Conservation (phyloP, 1,140 invertebrate species). For the Augochlora pura region DNA sequence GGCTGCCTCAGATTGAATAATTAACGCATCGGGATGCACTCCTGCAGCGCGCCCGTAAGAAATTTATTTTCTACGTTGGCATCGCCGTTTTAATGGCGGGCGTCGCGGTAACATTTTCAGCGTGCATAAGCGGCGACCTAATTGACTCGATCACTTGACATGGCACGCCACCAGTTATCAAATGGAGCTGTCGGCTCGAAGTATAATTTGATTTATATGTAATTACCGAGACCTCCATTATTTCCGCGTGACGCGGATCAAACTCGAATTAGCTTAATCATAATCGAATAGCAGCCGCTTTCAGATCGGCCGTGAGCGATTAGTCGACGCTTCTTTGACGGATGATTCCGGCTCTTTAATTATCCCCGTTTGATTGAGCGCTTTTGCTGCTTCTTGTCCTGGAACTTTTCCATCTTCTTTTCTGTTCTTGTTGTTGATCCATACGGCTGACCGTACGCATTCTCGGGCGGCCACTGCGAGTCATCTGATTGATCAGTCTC, state of each 20-base stretch:
- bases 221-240: slow-evolving; percentile 75
- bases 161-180: slow-evolving; percentile 61
- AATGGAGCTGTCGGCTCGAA: slow-evolving; percentile 60
- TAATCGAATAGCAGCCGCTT: slow-evolving; percentile 71
- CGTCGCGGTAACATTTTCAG: slow-evolving; percentile 53
- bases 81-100: slow-evolving; percentile 11
- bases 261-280: slow-evolving; percentile 77
- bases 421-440: neutral
- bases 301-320: slow-evolving; percentile 56
- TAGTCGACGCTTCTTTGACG: slow-evolving; percentile 62
- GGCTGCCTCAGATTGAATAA: too few species aligned
- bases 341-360: slow-evolving; percentile 56
- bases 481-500: too few species aligned
- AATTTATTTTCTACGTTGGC: slow-evolving; percentile 6
- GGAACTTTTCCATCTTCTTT: neutral
- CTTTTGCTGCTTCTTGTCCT: slow-evolving; percentile 21
- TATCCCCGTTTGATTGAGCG: slow-evolving; percentile 36
- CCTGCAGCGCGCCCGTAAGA: neutral
- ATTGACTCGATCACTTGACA: slow-evolving; percentile 63
- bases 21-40: neutral
- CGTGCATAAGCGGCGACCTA: slow-evolving; percentile 36
- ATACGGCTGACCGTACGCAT: neutral
- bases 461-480: too few species aligned
- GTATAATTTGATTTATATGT: slow-evolving; percentile 76
- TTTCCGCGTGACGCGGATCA: slow-evolving; percentile 76